These are phyloP conservation scores for Cottus gobio DNA, from an alignment of 2,113 vertebrate species.

Conservation along the genomic window DNA sequence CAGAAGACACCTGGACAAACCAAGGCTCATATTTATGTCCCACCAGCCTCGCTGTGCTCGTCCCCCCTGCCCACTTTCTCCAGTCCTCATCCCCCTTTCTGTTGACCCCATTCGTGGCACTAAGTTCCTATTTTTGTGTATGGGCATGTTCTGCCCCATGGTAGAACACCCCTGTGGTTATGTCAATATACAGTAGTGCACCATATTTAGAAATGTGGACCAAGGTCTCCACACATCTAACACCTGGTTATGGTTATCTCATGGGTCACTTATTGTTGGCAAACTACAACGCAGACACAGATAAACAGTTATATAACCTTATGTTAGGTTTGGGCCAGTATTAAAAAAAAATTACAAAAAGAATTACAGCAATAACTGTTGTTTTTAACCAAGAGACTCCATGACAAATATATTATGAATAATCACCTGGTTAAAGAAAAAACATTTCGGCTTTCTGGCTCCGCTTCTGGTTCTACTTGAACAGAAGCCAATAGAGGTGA, in stretches of 20 bases:
- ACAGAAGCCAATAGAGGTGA: slow-evolving; percentile 42
- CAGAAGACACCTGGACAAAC: slow-evolving; percentile 53
- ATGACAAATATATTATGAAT: neutral
- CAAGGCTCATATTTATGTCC: slow-evolving; percentile 63
- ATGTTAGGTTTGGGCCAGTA: neutral
- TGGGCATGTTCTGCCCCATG: neutral
- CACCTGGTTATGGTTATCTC: slow-evolving; percentile 41
- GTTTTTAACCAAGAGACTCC: neutral
- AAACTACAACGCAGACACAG: neutral
- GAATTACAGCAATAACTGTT: neutral
- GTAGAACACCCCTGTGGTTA: neutral
- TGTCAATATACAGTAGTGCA: slow-evolving; percentile 38
- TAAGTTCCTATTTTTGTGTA: slow-evolving; percentile 17
- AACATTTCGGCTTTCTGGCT: neutral
- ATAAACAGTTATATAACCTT: neutral
- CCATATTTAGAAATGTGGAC: neutral
- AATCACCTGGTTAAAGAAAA: neutral
- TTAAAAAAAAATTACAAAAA: neutral
- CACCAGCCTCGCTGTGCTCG: neutral
- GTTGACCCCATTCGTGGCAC: slow-evolving; percentile 20
- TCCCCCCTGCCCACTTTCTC: neutral
- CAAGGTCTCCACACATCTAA: slow-evolving; percentile 51
- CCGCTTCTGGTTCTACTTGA: slow-evolving; percentile 29
- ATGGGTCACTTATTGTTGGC: slow-evolving; percentile 44
- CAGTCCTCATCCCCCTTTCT: neutral